A percentile compares a stretch with the other conserved stretches of the same genome.
Conservation (phyloP, 2,888 invertebrate genomes). For the Stenoptilia bipunctidactyla region DNA sequence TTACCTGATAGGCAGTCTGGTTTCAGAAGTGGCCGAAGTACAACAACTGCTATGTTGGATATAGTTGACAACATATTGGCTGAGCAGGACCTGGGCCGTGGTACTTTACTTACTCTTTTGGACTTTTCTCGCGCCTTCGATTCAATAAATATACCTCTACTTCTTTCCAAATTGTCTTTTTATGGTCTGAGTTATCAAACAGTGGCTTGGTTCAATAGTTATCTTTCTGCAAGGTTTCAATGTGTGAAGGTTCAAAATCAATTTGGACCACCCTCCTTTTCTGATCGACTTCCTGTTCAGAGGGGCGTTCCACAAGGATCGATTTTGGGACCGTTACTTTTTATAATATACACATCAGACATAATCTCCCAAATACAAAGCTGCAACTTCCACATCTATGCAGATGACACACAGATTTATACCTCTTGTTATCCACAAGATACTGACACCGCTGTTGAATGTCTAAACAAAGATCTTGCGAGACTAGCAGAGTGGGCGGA, state of each 20-base stretch:
- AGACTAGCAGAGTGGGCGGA: constrained; percentile 1
- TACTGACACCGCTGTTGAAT: background rate
- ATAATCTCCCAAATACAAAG: background rate
- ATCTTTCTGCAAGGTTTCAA: background rate
- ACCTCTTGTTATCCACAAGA: background rate
- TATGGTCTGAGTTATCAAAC: constrained; percentile 10
- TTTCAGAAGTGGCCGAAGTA: constrained; percentile 5
- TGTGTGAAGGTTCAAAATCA: background rate
- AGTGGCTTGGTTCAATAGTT: constrained; percentile 2
- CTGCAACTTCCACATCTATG: background rate
- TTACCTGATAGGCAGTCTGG: constrained; percentile 6
- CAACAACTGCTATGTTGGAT: constrained; percentile 2
- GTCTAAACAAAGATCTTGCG: background rate
- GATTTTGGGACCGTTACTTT: constrained; percentile 1
- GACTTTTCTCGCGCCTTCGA: constrained; percentile 13
- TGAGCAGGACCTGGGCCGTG: background rate
- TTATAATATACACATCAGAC: background rate
- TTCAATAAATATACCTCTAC: constrained; percentile 10
- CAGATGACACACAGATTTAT: constrained; percentile 1
- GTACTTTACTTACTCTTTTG: constrained; percentile 5
- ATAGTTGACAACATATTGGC: constrained; percentile 1
- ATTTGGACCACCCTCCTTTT: background rate
- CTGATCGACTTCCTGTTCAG: background rate
- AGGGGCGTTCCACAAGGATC: constrained; percentile 4
- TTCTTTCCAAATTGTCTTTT: constrained; percentile 12